Conservation (phyloP, 1,140 invertebrate genomes). For the Anthonomus grandis region DNA sequence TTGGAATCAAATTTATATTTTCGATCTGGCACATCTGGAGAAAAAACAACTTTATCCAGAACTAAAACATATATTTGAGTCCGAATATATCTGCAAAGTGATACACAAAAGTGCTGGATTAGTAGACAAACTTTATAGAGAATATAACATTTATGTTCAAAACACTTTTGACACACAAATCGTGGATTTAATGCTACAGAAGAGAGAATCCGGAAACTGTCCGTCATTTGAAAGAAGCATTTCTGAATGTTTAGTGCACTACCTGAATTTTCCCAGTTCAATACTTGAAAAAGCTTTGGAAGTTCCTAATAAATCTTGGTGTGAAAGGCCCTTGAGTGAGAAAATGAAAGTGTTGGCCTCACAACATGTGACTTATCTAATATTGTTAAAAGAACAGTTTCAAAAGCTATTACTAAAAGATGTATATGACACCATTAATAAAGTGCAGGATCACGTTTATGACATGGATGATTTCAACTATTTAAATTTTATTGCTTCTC, state of each 20-base stretch:
- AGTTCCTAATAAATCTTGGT: constrained; percentile 17
- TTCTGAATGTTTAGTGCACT: constrained; percentile 25
- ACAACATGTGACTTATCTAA: constrained; percentile 26
- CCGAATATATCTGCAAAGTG: constrained; percentile 28
- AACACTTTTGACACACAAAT: constrained; percentile 31
- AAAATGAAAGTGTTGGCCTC: constrained; percentile 24
- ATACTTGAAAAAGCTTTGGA: constrained; percentile 19
- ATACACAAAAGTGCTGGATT: constrained; percentile 25
- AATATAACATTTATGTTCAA: constrained; percentile 24
- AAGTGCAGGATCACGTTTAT: constrained; percentile 26
- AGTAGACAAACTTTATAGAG: constrained; percentile 23
- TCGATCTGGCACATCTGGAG: constrained; percentile 21
- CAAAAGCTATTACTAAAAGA: constrained; percentile 21
- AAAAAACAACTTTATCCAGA: constrained; percentile 22
- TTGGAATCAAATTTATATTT: constrained; percentile 28
- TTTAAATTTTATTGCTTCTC: constrained; percentile 14
- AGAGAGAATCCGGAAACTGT: constrained; percentile 9
- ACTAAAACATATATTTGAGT: constrained; percentile 28
- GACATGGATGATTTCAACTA: constrained; percentile 20
- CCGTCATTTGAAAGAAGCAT: constrained; percentile 11
- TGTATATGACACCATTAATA: constrained; percentile 17
- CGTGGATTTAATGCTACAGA: constrained; percentile 28
- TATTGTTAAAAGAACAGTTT: constrained; percentile 24
- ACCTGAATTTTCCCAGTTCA: constrained; percentile 25
- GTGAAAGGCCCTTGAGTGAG: constrained; percentile 23